Conservation (phyloP, 2,888 invertebrate species). For the Caenorhabditis zanzibari region DNA sequence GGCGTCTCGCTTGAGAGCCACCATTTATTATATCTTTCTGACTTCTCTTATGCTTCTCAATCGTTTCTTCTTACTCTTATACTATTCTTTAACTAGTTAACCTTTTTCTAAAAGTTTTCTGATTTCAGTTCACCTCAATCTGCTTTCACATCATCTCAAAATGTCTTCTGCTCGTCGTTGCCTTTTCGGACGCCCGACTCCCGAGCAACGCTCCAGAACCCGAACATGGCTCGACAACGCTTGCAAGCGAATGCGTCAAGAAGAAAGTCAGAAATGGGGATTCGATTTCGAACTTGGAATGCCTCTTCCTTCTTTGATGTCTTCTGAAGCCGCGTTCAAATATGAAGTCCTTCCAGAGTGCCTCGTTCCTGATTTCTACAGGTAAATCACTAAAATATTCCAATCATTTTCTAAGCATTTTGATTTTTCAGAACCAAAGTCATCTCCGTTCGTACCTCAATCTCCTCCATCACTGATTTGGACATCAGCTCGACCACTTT, state of each 20-base stretch:
- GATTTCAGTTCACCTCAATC: constrained; percentile 29
- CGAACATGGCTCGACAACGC: constrained; percentile 48
- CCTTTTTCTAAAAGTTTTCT: background rate
- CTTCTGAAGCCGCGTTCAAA: constrained; percentile 18
- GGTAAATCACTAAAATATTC: constrained; percentile 32
- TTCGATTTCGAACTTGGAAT: constrained; percentile 66
- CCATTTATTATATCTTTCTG: background rate
- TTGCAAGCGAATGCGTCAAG: constrained; percentile 24
- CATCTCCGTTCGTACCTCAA: constrained; percentile 18
- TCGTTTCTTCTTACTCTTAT: constrained; percentile 1
- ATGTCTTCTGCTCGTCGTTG: constrained; percentile 58
- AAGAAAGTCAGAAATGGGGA: constrained; percentile 62
- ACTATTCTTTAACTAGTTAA: background rate
- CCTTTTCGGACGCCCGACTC: constrained; percentile 61
- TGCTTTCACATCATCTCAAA: background rate
- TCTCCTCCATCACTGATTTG: constrained; percentile 8
- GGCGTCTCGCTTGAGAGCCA: constrained; percentile 49
- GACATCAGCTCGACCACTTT: constrained; percentile 32
- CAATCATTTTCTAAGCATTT: background rate
- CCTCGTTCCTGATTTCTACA: constrained; percentile 58
- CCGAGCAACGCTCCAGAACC: constrained; percentile 39
- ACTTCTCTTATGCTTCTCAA: background rate
- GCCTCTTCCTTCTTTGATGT: constrained; percentile 45
- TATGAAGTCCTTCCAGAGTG: constrained; percentile 42
- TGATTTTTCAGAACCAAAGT: constrained; percentile 38